Evolutionary conservation across 2,888 invertebrate genomes (phyloP).

Genomic region (Merodon equestris): DNA sequence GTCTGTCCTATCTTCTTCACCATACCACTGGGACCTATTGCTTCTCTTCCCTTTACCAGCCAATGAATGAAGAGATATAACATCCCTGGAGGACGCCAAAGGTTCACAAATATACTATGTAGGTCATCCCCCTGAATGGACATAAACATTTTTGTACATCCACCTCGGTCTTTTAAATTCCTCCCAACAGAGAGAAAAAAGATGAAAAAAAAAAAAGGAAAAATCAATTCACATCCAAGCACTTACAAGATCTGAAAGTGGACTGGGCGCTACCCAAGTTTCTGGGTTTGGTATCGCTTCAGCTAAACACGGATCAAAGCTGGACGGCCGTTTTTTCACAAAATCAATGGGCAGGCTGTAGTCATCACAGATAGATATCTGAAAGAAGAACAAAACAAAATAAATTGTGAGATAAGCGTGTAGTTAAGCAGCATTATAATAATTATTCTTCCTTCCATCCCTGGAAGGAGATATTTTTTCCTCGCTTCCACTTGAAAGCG

Average conservation of each 20-base stretch:
- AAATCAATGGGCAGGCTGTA: conserved; percentile 93
- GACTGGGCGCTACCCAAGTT: conserved; percentile 78
- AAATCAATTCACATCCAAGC: conserved; percentile 26
- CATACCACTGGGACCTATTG: conserved; percentile 31
- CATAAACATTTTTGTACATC: conserved; percentile 31
- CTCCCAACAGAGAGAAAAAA: conserved; percentile 7
- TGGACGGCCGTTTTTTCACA: conserved; percentile 85
- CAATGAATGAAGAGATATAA: conserved; percentile 13
- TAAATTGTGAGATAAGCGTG: conserved; percentile 2
- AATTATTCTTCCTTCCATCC: conserved; percentile 5
- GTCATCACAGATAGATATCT: conserved; percentile 92
- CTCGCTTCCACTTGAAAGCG: no score
- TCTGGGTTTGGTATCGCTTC: conserved; percentile 80
- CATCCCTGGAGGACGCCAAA: no score
- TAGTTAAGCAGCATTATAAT: conserved; percentile 18
- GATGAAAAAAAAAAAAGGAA: conserved; percentile 14
- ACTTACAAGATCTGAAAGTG: conserved; percentile 79
- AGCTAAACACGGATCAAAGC: conserved; percentile 83
- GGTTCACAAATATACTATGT: conserved; percentile 13
- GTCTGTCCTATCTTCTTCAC: background rate
- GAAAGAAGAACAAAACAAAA: conserved; percentile 77
- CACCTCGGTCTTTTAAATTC: conserved; percentile 25
- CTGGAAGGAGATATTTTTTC: no score
- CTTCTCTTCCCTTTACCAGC: conserved; percentile 12
- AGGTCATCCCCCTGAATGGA: conserved; percentile 35